Conservation (phyloP, 2,113 vertebrate genomes). For the Sorex araneus region DNA sequence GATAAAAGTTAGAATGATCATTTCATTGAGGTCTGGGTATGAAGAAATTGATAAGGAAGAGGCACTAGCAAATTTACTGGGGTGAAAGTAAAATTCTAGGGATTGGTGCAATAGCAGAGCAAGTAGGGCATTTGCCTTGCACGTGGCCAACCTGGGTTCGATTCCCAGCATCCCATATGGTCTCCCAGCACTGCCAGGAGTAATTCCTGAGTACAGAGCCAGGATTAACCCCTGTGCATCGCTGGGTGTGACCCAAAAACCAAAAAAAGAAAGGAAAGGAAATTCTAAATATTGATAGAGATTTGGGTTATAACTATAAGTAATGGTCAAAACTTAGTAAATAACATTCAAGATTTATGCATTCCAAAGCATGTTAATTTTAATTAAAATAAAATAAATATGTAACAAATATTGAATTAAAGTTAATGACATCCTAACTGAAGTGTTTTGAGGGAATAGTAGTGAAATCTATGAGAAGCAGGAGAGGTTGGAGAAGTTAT, state of each 20-base stretch:
- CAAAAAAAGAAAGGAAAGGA: no score
- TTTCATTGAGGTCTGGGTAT: not conserved
- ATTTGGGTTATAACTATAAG: not conserved
- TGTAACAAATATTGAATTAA: conserved; percentile 39
- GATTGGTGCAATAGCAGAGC: no score
- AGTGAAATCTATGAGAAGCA: not conserved
- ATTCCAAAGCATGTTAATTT: not conserved
- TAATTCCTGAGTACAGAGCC: no score
- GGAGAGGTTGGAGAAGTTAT: not conserved
- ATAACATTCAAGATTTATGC: not conserved
- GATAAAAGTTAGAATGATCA: not conserved
- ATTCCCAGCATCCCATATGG: no score
- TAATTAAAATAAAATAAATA: conserved; percentile 17
- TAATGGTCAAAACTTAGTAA: conserved; percentile 6
- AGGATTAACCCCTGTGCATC: no score
- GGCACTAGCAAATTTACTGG: not conserved
- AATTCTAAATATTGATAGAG: not conserved
- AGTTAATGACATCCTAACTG: not conserved
- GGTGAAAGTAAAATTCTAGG: not conserved
- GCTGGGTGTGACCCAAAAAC: no score
- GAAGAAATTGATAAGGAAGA: not conserved
- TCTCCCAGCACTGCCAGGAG: no score
- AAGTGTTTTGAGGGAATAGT: conserved; percentile 16
- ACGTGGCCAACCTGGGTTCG: no score
- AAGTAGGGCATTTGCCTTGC: no score